Base-by-base conservation (phyloP, 2,888 invertebrate species). In the Eristalis intricaria region DNA sequence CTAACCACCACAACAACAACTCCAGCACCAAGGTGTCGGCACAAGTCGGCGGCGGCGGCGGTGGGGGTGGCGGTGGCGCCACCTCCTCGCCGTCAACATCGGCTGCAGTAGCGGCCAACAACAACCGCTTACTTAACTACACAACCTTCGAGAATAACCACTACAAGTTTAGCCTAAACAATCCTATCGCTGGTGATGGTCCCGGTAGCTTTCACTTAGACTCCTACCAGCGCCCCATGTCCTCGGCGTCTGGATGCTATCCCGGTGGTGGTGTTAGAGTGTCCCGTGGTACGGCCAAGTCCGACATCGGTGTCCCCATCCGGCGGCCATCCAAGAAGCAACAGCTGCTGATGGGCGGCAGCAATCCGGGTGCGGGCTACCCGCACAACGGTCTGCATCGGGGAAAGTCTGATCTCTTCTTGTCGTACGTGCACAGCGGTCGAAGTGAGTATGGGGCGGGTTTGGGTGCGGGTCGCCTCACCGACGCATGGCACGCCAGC, bases 61-160 rank as follows among this genome's bases (percentile, higher is more conserved):
- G 69, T 81, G 70, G 50, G 74, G 58, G 64, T n/a, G 61, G 63
- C 56, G 19, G 29, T 43, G 11, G 35, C 23, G n/a, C 15, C 75
- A 11, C 26, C 38, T n/a, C 64, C 50, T 61, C 75, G 15, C 19
- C 71, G 11, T 58, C 43, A 8, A 29, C 63, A 40, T 64, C 5
- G 5, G 29, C 61, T 13, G 11, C 70, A 10, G 11, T 43, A 35
- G 89, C 84, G 88, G 88, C 89, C 89, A 90, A 90, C 86, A 92
- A 92, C 89, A 92, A 92, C 73, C 90, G 92, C 89, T 91, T 93
- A 90, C 88, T 89, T 78, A 93, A 92, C 90, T 93, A 93, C 90
- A 93, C 93, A 68, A 92, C 93, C 84, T 93, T 92, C 89, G 92
- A 92, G 90, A 93, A 93, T 89, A 93, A 93, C 90, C 93, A 93